Conservation (phyloP, 92 coral and sea anemone species). For the Actinernus sp. region DNA sequence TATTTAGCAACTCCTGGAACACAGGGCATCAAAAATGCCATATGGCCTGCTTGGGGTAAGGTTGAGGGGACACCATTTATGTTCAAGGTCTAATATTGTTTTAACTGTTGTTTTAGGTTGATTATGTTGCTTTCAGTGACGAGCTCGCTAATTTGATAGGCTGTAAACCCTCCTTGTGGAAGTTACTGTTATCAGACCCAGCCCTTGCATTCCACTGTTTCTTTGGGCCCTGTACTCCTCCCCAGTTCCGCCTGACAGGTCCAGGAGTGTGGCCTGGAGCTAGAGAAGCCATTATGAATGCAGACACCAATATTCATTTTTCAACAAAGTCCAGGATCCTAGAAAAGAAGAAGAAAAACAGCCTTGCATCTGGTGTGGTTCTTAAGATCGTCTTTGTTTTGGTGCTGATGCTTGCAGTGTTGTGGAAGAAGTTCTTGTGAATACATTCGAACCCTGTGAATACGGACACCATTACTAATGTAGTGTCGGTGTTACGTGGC, state of each 20-base stretch:
- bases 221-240: conserved; percentile 90
- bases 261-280: conserved; percentile 95
- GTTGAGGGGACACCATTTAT: no score
- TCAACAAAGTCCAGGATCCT: conserved; percentile 80
- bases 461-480: no score
- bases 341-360: not conserved
- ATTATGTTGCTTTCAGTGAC: conserved; percentile 75
- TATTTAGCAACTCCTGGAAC: no score
- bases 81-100: no score
- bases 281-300: conserved; percentile 80
- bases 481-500: no score
- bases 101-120: no score
- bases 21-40: no score
- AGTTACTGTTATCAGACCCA: conserved; percentile 82
- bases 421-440: no score
- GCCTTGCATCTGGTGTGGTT: not conserved
- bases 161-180: conserved; percentile 80
- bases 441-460: no score
- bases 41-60: no score
- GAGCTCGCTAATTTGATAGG: conserved; percentile 88
- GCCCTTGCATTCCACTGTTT: conserved; percentile 75
- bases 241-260: conserved; percentile 94
- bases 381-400: not conserved
- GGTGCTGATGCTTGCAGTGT: not conserved
- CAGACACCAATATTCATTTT: conserved; percentile 55